Conservation (phyloP, 2,113 vertebrate genomes). For the Ariopsis seemanni region DNA sequence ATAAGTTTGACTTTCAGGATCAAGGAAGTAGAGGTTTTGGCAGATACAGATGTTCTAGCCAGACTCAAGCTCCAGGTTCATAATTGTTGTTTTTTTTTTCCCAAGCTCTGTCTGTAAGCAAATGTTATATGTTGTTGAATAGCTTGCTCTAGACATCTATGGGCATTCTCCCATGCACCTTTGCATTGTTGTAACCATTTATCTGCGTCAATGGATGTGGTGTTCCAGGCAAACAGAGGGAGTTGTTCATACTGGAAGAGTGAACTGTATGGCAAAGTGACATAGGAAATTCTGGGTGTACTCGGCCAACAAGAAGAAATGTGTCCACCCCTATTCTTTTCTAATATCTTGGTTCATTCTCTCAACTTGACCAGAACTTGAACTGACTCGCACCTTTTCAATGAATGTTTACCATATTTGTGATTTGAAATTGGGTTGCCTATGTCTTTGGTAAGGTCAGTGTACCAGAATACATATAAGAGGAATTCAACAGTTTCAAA, state of each 20-base stretch:
- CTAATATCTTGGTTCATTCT: background rate
- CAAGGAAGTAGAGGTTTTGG: too few species aligned
- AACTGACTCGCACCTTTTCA: too few species aligned
- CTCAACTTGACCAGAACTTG: background rate
- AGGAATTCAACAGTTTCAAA: background rate
- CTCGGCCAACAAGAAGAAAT: background rate
- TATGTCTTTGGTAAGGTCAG: too few species aligned
- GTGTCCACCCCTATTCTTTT: background rate
- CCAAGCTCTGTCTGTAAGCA: background rate
- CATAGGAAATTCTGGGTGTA: background rate
- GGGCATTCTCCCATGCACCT: too few species aligned
- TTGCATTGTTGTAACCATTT: background rate
- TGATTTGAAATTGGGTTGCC: too few species aligned
- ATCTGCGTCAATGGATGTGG: background rate
- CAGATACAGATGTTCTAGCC: background rate
- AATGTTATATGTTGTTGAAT: background rate
- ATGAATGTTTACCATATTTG: too few species aligned
- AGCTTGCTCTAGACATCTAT: background rate
- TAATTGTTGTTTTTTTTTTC: background rate
- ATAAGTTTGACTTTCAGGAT: background rate
- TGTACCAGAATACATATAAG: background rate
- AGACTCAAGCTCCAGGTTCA: background rate
- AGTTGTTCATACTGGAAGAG: background rate
- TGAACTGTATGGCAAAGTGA: background rate
- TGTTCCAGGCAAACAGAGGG: background rate